Percentiles rank a stretch among this genome's conserved stretches.
Conservation (phyloP, 1,140 invertebrate species). For the Varroa destructor region DNA sequence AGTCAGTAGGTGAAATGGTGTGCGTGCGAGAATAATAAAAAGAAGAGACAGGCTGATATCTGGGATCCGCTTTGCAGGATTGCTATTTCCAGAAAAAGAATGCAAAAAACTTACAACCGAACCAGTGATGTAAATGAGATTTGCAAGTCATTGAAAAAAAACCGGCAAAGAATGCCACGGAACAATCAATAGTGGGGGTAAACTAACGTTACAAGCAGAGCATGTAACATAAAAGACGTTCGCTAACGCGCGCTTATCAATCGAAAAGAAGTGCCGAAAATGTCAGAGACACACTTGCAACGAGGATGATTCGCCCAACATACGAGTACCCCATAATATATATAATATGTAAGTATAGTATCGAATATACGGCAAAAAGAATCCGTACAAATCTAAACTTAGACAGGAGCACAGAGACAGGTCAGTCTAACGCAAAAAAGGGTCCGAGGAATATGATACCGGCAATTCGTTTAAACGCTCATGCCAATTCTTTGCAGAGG, state of each 20-base stretch:
- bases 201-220: background rate
- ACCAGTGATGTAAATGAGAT: background rate
- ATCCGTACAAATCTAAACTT: too few relatives aligned
- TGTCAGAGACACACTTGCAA: background rate
- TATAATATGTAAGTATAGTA: too few relatives aligned
- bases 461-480: too few relatives aligned
- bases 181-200: background rate
- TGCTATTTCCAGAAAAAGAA: background rate
- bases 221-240: background rate
- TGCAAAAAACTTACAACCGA: background rate
- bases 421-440: too few relatives aligned
- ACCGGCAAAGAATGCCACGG: conserved; percentile 5
- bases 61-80: background rate
- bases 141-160: background rate
- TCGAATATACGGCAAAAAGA: too few relatives aligned
- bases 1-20: too few relatives aligned
- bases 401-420: too few relatives aligned
- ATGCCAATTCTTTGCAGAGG: too few relatives aligned
- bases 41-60: too few relatives aligned
- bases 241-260: background rate
- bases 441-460: too few relatives aligned
- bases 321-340: background rate
- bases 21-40: too few relatives aligned
- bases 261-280: background rate
- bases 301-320: background rate